Evolutionary conservation across 2,113 vertebrate genomes (phyloP).

Genomic region (Procavia capensis): DNA sequence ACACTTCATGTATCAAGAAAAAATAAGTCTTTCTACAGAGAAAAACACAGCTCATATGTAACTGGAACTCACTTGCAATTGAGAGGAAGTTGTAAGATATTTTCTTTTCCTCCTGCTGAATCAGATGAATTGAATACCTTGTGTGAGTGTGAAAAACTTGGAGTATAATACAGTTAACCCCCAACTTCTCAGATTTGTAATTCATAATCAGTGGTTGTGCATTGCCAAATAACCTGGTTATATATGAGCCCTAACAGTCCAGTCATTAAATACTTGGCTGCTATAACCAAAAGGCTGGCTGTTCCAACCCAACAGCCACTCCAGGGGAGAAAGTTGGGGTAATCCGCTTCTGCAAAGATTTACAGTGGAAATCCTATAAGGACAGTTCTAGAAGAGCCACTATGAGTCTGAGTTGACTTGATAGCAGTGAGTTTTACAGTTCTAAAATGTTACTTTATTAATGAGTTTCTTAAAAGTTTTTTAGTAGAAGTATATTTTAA

Average conservation of each 20-base stretch:
- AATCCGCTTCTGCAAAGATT: no score
- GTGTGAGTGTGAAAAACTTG: neutral
- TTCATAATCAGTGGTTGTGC: conserved; percentile 26
- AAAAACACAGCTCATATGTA: neutral
- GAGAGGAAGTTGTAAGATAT: conserved; percentile 23
- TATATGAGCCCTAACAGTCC: neutral
- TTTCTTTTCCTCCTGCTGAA: conserved; percentile 1
- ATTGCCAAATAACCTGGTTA: conserved; percentile 42
- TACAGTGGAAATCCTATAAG: no score
- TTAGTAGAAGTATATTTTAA: conserved; percentile 5
- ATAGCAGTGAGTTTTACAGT: no score
- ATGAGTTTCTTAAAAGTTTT: conserved; percentile 12
- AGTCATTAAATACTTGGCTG: no score
- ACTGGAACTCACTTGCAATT: neutral
- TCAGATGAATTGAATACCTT: conserved; percentile 20
- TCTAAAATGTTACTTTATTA: conserved; percentile 58
- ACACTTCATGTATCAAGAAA: neutral
- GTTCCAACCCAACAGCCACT: no score
- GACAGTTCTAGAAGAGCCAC: no score
- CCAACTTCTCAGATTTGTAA: conserved; percentile 47
- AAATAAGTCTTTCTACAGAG: neutral
- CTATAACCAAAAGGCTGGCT: no score
- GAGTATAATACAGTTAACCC: conserved; percentile 12
- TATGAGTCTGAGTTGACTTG: no score
- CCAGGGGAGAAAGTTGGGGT: no score